phyloP scores from a whole-genome alignment of 2,797 vertebrate genomes.

The Zenarchopterus dispar region DNA sequence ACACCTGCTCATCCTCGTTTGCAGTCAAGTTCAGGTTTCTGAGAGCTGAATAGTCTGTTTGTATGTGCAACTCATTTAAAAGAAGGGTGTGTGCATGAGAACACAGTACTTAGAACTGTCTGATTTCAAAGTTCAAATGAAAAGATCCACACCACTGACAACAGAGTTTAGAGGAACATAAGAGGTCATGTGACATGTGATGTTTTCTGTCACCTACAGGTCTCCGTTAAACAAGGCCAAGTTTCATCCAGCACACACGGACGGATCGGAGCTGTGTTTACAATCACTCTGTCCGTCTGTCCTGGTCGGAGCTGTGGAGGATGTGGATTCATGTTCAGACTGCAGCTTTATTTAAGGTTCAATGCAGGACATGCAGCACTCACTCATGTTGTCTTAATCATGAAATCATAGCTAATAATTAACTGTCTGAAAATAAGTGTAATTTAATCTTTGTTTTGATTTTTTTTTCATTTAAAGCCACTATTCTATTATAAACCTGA shows the following conservation, averaged over 20 bases:
- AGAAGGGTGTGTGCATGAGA: no score
- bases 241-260: neutral
- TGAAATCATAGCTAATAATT: no score
- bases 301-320: neutral
- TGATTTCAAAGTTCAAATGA: neutral
- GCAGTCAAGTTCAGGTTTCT: no score
- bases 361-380: neutral
- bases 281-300: conserved; percentile 1
- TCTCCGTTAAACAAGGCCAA: conserved; percentile 7
- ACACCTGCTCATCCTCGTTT: no score
- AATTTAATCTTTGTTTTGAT: no score
- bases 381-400: no score
- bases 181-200: neutral
- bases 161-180: neutral
- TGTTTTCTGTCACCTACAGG: neutral
- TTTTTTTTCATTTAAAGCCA: no score
- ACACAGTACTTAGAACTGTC: no score
- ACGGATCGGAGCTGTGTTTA: neutral
- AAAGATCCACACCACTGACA: neutral
- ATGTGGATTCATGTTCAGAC: neutral
- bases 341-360: neutral
- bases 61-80: no score
- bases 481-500: no score
- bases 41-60: no score
- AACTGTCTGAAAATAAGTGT: no score